These are phyloP conservation scores for Pomatorhinus ruficollis DNA, from an alignment of 2,113 vertebrate genomes.

Conservation along the genomic window DNA sequence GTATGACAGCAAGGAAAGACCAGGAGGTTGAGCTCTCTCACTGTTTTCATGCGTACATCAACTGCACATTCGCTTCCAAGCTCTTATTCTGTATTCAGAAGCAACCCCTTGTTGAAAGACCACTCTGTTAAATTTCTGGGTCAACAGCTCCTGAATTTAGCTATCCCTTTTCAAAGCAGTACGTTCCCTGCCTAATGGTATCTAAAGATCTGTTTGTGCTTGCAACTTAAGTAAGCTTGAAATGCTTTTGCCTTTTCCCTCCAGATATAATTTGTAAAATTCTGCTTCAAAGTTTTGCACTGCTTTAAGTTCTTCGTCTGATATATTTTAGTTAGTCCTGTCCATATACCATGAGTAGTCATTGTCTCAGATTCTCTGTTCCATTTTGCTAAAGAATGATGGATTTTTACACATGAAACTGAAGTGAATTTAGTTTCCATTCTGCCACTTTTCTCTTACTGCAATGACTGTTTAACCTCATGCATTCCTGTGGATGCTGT, in stretches of 20 bases:
- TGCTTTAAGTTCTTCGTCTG: not conserved
- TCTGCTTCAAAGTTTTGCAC: not conserved
- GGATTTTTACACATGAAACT: not conserved
- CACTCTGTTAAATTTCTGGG: not conserved
- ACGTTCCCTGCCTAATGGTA: not conserved
- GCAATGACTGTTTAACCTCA: not conserved
- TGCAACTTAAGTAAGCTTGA: not conserved
- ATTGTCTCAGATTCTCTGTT: not conserved
- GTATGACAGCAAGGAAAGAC: not conserved
- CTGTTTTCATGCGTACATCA: not conserved
- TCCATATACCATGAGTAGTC: not conserved
- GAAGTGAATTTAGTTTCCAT: not conserved
- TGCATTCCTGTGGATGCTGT: not conserved
- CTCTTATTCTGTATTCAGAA: not conserved
- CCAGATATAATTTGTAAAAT: not conserved
- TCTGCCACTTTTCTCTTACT: not conserved
- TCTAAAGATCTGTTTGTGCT: not conserved
- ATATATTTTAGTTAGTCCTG: not conserved
- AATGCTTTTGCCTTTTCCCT: not conserved
- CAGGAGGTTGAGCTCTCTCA: not conserved
- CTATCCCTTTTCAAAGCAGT: not conserved
- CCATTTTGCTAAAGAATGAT: not conserved
- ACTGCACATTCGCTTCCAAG: not conserved
- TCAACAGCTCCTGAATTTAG: conserved; percentile 6
- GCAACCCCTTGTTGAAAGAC: not conserved